These are phyloP conservation scores for Nestor notabilis DNA, from an alignment of 2,113 vertebrate genomes.

Conservation along the genomic window DNA sequence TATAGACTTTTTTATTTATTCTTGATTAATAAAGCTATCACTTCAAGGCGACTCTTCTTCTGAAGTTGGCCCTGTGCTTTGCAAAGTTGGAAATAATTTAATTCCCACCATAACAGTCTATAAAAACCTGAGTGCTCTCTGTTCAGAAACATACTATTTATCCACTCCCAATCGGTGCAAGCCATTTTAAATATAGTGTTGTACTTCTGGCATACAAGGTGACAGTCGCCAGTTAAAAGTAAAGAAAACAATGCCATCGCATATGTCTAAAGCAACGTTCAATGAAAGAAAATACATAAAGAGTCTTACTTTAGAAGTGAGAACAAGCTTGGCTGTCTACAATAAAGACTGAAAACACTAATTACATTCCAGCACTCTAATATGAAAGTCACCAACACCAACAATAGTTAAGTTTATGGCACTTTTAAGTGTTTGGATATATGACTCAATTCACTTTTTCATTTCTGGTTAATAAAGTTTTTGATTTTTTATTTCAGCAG, in stretches of 20 bases:
- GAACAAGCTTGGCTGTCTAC: background rate
- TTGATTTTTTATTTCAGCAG: too few species aligned
- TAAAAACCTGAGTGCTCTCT: background rate
- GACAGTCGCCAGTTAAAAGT: background rate
- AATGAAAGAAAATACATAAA: background rate
- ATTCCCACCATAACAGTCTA: background rate
- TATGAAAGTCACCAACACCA: background rate
- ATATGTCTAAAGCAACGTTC: background rate
- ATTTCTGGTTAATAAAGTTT: background rate
- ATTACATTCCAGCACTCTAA: background rate
- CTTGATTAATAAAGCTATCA: background rate
- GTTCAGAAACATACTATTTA: background rate
- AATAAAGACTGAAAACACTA: background rate
- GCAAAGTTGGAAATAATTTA: background rate
- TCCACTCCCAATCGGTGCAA: background rate
- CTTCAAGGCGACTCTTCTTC: background rate
- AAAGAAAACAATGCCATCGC: background rate
- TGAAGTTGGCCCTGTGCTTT: background rate
- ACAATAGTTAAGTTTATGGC: background rate
- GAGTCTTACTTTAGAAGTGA: background rate
- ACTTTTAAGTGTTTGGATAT: background rate
- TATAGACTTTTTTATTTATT: background rate
- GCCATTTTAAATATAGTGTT: background rate
- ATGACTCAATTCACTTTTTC: background rate
- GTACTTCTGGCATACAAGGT: background rate